Evolutionary conservation across 2,888 invertebrate genomes (phyloP).

Genomic region (Plebejus melissa): DNA sequence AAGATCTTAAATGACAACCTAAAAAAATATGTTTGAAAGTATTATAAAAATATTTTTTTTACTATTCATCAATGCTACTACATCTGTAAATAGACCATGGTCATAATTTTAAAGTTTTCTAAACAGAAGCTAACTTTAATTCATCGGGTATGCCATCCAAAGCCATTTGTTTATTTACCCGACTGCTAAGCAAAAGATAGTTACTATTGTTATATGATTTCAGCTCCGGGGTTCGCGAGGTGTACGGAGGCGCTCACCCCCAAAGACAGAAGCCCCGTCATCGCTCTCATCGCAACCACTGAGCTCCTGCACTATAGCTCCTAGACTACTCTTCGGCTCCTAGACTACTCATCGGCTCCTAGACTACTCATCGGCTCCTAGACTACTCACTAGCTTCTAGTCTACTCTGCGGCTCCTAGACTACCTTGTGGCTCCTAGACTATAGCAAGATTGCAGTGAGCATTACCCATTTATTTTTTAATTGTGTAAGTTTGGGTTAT

Average conservation of each 20-base stretch:
- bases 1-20: too few relatives aligned
- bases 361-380: background rate
- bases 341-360: background rate
- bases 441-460: background rate
- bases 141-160: constrained; percentile 41
- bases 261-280: constrained; percentile 55
- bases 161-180: constrained; percentile 34
- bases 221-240: constrained; percentile 65
- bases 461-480: background rate
- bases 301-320: constrained; percentile 4
- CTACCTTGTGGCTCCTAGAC: background rate
- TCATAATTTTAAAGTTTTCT: background rate
- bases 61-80: background rate
- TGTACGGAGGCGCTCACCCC: constrained; percentile 68
- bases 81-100: background rate
- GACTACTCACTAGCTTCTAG: background rate
- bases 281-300: constrained; percentile 37
- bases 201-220: constrained; percentile 34
- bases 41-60: background rate
- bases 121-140: background rate
- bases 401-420: background rate
- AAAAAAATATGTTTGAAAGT: too few relatives aligned
- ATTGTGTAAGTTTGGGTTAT: background rate
- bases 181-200: background rate
- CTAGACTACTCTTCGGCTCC: background rate